Conservation (phyloP, 30 jellyfish, hydroid and myxozoan species). For the Aurelia sp. region DNA sequence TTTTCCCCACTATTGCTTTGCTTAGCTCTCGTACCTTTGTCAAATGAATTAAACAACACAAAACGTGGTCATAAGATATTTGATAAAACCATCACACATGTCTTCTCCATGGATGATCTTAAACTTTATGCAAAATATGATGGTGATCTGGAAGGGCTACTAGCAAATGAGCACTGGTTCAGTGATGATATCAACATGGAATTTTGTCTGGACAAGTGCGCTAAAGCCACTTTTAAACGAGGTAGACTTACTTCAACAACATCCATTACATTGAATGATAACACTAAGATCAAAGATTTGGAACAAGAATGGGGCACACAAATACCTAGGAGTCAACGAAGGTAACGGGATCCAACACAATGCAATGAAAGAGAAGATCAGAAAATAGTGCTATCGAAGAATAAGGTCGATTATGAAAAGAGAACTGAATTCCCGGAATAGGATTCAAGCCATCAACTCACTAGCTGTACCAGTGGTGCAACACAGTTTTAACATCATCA, state of each 20-base stretch:
- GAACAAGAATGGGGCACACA: too few species aligned
- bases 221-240: conserved; percentile 36
- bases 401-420: too few species aligned
- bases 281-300: too few species aligned
- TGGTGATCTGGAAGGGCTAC: conserved; percentile 33
- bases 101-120: conserved; percentile 43
- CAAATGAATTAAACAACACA: conserved; percentile 12
- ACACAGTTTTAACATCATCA: too few species aligned
- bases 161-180: background rate
- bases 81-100: conserved; percentile 20
- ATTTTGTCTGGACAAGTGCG: conserved; percentile 61
- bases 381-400: too few species aligned
- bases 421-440: too few species aligned
- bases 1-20: conserved; percentile 44
- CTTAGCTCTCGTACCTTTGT: conserved; percentile 27
- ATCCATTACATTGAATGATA: too few species aligned
- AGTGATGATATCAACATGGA: conserved; percentile 47
- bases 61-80: conserved; percentile 1
- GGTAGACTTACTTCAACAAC: conserved; percentile 18
- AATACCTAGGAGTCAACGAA: too few species aligned
- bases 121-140: conserved; percentile 26
- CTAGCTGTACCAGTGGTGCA: too few species aligned
- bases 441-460: too few species aligned
- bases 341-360: too few species aligned
- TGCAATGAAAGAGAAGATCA: too few species aligned